phyloP scores from a whole-genome alignment of 2,888 invertebrate genomes.

The Apocheima hispidaria region DNA sequence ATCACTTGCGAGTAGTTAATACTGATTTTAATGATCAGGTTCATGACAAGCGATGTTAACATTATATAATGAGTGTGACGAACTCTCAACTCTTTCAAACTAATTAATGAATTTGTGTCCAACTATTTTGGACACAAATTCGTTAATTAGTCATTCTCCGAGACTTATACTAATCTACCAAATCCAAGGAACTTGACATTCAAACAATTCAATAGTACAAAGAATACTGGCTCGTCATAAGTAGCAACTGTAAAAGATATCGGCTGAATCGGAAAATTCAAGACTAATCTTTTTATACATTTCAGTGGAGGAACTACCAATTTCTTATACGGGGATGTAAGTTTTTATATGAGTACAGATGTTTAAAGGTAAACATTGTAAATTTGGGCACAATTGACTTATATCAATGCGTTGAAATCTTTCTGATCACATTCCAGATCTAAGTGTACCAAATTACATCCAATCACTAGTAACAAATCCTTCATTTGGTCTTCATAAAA shows the following conservation, averaged over 20 bases:
- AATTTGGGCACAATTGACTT: not conserved
- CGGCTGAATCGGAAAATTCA: not conserved
- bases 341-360: not conserved
- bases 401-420: not conserved
- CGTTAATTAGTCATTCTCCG: not conserved
- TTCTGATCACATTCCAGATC: not conserved
- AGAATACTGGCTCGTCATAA: not conserved
- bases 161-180: not conserved
- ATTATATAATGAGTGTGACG: not conserved
- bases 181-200: not conserved
- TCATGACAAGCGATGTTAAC: not conserved
- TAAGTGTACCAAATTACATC: not conserved
- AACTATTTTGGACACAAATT: not conserved
- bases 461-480: not conserved
- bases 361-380: not conserved
- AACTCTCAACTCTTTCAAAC: not conserved
- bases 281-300: not conserved
- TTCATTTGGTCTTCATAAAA: not conserved
- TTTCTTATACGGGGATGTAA: not conserved
- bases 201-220: not conserved
- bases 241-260: not conserved
- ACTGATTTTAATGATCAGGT: not conserved
- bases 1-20: not conserved
- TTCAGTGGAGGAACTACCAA: not conserved
- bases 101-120: not conserved